phyloP scores from a whole-genome alignment of 1,140 invertebrate genomes.

The Eueides isabella region DNA sequence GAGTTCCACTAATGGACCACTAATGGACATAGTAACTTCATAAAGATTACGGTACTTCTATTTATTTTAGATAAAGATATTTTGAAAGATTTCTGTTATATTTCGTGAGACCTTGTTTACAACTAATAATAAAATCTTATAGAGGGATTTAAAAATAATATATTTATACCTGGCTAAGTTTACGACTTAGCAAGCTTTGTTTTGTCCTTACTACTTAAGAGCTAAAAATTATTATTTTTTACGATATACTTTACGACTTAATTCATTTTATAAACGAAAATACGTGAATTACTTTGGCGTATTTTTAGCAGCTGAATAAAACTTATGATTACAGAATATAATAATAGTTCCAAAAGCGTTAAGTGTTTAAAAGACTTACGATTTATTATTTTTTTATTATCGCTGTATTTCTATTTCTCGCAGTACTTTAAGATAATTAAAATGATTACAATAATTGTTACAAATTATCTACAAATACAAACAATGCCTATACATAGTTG shows the following conservation, averaged over 20 bases:
- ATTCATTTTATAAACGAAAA: background rate
- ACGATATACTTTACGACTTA: background rate
- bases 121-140: background rate
- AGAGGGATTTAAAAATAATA: background rate
- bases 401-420: background rate
- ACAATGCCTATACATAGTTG: background rate
- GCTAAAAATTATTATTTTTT: background rate
- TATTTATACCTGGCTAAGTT: background rate
- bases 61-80: background rate
- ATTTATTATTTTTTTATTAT: background rate
- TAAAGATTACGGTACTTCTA: background rate
- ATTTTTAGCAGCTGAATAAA: background rate
- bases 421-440: too few relatives aligned
- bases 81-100: background rate
- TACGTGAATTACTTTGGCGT: background rate
- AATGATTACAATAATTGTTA: background rate
- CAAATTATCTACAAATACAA: background rate
- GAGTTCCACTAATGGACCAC: too few relatives aligned
- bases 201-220: slow-evolving; percentile 1
- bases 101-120: background rate
- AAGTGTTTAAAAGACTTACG: background rate
- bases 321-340: background rate
- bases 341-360: background rate
- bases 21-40: background rate
- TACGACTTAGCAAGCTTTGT: slow-evolving; percentile 9